Base-by-base conservation (phyloP, 2,797 vertebrate genomes). In the Anguilla pacifica region DNA sequence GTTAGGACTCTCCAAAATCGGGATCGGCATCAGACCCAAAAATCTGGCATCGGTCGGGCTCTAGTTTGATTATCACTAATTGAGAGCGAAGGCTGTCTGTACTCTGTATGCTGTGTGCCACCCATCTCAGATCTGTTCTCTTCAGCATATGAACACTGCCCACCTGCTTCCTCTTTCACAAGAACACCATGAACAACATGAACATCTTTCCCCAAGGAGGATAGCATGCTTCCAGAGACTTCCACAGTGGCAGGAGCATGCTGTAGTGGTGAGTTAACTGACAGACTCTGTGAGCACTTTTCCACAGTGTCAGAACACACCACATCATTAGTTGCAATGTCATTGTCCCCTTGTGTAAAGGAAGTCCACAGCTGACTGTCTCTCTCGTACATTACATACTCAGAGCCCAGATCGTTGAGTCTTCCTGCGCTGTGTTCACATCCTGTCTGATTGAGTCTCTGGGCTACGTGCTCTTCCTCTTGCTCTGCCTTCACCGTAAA, bases 301-400 rank as follows among this genome's bases (percentile, higher is more conserved):
- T 81, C 77, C 49, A 43, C 49, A 49, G 77, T 94, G 0, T 94
- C 94, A 0, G 94, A 95, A 85, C 95, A 96, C 87, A 95, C 93
- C 0, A 94, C 93, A 83, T 95, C 95, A 15, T 91, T 93, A 0
- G 93, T 51, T 3, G 95, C 95, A 94, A 85, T 79, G 85, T 82
- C 67, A 35, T 77, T n/a, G 82, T 95, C 94, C 0, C 92, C 94
- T 87, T 95, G 94, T 0, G 95, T 93, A 25, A 96, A 93, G 83
- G 95, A 94, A 0, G 94, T 94, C 95, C 95, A 96, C 1, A 95
- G 92, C 88, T 95, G 94, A 22, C 88, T 93, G 86, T 94, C 94
- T 46, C 94, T 81, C 2, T 95, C 95, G 0, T 95, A 94, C 85
- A 93, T 74, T 9, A 91, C 91, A 70, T 94, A 94, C 17, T 95